Conservation (phyloP, 2,888 invertebrate genomes). For the Rhimphoctona megacephalus region DNA sequence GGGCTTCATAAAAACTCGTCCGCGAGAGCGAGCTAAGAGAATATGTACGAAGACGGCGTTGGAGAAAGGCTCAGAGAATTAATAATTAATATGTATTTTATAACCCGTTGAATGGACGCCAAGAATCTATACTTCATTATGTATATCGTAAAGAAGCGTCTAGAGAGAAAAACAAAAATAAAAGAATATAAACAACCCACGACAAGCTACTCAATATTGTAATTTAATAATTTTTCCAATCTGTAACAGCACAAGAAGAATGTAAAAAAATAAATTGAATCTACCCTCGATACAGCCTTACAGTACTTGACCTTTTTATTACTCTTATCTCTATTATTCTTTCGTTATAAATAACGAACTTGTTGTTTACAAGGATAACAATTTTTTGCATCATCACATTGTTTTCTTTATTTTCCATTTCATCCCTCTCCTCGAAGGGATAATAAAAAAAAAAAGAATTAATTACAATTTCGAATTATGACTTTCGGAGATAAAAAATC, state of each 20-base stretch:
- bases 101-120: slow-evolving; percentile 35
- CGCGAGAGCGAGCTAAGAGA: slow-evolving; percentile 29
- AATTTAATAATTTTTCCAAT: slow-evolving; percentile 3
- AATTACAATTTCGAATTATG: not conserved
- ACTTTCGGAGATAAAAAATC: not conserved
- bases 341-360: not conserved
- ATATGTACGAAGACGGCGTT: slow-evolving; percentile 18
- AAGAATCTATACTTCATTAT: slow-evolving; percentile 27
- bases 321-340: too few relatives aligned
- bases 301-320: not conserved
- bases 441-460: not conserved
- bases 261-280: not conserved
- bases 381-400: not conserved
- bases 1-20: slow-evolving; percentile 56
- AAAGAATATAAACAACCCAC: not conserved
- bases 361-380: not conserved
- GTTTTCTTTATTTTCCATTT: not conserved
- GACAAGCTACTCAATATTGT: not conserved
- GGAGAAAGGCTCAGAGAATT: slow-evolving; percentile 34
- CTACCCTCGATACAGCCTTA: not conserved
- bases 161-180: not conserved
- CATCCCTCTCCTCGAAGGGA: not conserved
- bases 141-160: not conserved
- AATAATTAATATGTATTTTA: slow-evolving; percentile 55
- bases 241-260: not conserved